Percentiles rank a stretch among this genome's conserved stretches.
Conservation (phyloP, 2,888 invertebrate species). For the Pyralis farinalis region DNA sequence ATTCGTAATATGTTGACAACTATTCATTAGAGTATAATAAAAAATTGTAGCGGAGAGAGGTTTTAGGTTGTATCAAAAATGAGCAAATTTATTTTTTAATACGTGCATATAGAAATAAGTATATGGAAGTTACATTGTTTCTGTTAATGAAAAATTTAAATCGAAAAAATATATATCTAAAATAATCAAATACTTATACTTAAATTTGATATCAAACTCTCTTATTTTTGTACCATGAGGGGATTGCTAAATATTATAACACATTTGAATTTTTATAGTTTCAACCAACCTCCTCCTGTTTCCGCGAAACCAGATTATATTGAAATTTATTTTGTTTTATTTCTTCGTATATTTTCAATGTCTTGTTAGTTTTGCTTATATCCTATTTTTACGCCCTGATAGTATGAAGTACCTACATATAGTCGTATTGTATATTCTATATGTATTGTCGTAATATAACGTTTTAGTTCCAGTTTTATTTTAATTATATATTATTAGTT, state of each 20-base stretch:
- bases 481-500: constrained; percentile 11
- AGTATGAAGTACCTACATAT: constrained; percentile 14
- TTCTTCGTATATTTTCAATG: constrained; percentile 30
- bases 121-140: constrained; percentile 63
- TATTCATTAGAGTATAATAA: too few relatives aligned
- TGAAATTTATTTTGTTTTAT: constrained; percentile 38
- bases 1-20: too few relatives aligned
- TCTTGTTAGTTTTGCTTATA: constrained; percentile 34
- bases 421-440: constrained; percentile 29
- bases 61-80: constrained; percentile 33
- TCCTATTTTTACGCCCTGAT: constrained; percentile 71
- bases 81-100: too few relatives aligned
- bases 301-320: constrained; percentile 51
- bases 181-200: too few relatives aligned
- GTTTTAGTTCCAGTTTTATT: constrained; percentile 22
- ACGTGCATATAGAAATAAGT: constrained; percentile 12
- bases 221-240: constrained; percentile 60
- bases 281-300: constrained; percentile 76
- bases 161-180: too few relatives aligned
- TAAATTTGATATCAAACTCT: constrained; percentile 21
- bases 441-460: constrained; percentile 34
- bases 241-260: constrained; percentile 49
- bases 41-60: constrained; percentile 31
- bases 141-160: too few relatives aligned
- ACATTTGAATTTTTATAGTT: constrained; percentile 39